Evolutionary conservation across 2,797 vertebrate genomes (phyloP).

Genomic region (Aplochiton taeniatus): DNA sequence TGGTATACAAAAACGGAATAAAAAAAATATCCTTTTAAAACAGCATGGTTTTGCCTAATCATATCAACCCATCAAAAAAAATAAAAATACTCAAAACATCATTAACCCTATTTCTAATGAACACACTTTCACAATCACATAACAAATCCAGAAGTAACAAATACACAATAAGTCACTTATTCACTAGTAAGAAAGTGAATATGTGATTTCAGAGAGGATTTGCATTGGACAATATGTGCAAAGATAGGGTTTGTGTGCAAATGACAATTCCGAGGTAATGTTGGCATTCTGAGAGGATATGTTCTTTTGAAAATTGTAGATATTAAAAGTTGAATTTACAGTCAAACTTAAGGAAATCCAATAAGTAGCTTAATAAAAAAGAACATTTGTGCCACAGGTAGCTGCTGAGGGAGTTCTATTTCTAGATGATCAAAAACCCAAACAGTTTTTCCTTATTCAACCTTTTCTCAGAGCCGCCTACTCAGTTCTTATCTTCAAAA

Average conservation of each 20-base stretch:
- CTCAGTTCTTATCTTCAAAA: too few species aligned
- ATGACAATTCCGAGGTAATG: slow-evolving; percentile 42
- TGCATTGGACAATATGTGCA: slow-evolving; percentile 38
- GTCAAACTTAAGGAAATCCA: slow-evolving; percentile 25
- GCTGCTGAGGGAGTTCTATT: slow-evolving; percentile 37
- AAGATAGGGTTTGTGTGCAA: slow-evolving; percentile 30
- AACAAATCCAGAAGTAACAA: slow-evolving; percentile 6
- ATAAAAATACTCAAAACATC: background rate
- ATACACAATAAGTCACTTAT: slow-evolving; percentile 11
- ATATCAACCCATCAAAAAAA: too few species aligned
- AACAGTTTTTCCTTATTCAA: too few species aligned
- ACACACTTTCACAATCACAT: slow-evolving; percentile 6
- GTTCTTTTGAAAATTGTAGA: background rate
- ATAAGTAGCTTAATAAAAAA: background rate
- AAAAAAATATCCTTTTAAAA: too few species aligned
- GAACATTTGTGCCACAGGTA: slow-evolving; percentile 62
- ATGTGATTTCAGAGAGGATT: slow-evolving; percentile 6
- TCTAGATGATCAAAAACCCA: background rate
- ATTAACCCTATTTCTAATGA: slow-evolving; percentile 27
- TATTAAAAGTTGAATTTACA: slow-evolving; percentile 23
- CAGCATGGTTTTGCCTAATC: too few species aligned
- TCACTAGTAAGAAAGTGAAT: background rate
- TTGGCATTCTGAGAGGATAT: slow-evolving; percentile 16
- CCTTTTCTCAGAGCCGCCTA: too few species aligned
- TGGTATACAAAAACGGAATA: background rate